Evolutionary conservation across 2,797 vertebrate genomes (phyloP).

Genomic region (Cetoscarus ocellatus): DNA sequence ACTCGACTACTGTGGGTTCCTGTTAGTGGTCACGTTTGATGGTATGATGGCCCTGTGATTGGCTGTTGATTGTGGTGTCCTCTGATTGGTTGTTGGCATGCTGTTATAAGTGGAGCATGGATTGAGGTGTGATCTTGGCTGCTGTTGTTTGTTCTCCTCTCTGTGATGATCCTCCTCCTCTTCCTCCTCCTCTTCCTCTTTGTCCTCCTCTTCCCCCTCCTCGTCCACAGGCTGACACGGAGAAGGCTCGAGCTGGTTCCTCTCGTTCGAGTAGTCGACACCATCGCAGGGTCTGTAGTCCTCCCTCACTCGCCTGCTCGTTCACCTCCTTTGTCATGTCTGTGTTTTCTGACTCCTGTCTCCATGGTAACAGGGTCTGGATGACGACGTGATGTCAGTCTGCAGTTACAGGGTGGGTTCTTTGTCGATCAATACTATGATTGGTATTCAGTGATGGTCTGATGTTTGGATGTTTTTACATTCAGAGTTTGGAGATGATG

Average conservation of each 20-base stretch:
- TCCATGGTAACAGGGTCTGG: slow-evolving; percentile 78
- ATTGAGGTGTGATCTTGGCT: no score
- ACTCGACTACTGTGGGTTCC: no score
- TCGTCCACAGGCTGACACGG: slow-evolving; percentile 92
- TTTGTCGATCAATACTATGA: no score
- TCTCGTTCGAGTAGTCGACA: slow-evolving; percentile 85
- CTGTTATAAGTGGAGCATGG: no score
- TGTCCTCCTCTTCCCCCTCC: background rate
- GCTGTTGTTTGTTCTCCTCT: no score
- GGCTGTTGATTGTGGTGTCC: no score
- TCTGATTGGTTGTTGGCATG: slow-evolving; percentile 38
- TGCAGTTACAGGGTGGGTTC: slow-evolving; percentile 89
- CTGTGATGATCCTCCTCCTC: no score
- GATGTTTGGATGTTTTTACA: no score
- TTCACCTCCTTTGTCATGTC: slow-evolving; percentile 45
- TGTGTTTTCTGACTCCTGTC: slow-evolving; percentile 60
- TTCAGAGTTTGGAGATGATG: no score
- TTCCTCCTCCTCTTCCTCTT: slow-evolving; percentile 31
- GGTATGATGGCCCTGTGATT: no score
- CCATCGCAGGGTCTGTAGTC: slow-evolving; percentile 91
- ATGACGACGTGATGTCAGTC: slow-evolving; percentile 83
- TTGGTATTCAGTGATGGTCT: no score
- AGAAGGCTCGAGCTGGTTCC: slow-evolving; percentile 90
- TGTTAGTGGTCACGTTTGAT: no score
- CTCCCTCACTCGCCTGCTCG: slow-evolving; percentile 53